A percentile compares a stretch with the other conserved stretches of the same genome.
These are phyloP conservation scores for Tragelaphus scriptus DNA, from an alignment of 2,113 vertebrate species.

Conservation along the genomic window DNA sequence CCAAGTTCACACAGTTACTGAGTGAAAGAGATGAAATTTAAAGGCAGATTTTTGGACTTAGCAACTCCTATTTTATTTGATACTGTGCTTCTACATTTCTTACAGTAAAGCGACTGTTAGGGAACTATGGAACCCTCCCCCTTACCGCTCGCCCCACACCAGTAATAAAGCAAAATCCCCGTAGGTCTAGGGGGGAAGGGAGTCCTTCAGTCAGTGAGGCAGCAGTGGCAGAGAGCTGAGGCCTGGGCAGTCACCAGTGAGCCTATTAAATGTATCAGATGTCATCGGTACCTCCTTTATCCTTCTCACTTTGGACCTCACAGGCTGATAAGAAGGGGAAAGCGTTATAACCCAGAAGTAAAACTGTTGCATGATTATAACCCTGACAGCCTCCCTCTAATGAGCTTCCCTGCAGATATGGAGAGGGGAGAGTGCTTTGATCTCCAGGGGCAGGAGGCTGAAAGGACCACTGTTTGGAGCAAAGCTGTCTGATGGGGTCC, in stretches of 20 bases:
- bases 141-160: accelerated
- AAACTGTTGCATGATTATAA: slow-evolving; percentile 83
- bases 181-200: neutral
- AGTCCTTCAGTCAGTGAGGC: neutral
- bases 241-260: slow-evolving; percentile 36
- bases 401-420: slow-evolving; percentile 82
- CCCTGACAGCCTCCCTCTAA: slow-evolving; percentile 81
- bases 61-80: neutral
- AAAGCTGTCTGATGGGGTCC: slow-evolving; percentile 78
- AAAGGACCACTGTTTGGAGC: slow-evolving; percentile 82
- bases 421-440: slow-evolving; percentile 81
- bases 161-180: neutral
- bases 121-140: too few relatives aligned
- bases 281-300: slow-evolving; percentile 81
- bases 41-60: neutral
- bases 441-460: slow-evolving; percentile 76
- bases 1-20: neutral
- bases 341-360: slow-evolving; percentile 80
- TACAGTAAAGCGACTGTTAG: neutral
- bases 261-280: slow-evolving; percentile 71
- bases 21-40: neutral
- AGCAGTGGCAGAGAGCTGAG: slow-evolving; percentile 27
- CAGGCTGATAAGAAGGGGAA: slow-evolving; percentile 82
- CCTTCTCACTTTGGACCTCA: slow-evolving; percentile 82
- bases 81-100: neutral